Percentiles rank a stretch among this genome's conserved stretches.
These are phyloP conservation scores for Trogon melanurus DNA, from an alignment of 2,113 vertebrate genomes.

Conservation along the genomic window DNA sequence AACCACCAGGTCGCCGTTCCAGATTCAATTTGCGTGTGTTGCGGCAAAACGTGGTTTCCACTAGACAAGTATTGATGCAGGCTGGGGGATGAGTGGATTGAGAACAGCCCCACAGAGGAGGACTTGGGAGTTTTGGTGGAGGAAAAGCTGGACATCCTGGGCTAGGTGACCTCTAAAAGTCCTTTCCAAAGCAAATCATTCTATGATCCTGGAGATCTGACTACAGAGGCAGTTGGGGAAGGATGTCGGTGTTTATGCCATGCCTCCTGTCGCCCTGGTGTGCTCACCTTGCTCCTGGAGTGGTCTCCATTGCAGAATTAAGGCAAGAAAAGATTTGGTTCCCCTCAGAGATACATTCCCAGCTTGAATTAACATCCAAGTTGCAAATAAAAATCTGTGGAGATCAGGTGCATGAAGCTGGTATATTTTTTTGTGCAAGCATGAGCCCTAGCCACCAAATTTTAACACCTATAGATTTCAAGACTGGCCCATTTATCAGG, in stretches of 20 bases:
- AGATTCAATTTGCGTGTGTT: background rate
- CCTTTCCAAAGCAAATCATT: background rate
- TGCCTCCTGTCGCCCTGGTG: fast-evolving
- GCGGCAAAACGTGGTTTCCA: conserved; percentile 20
- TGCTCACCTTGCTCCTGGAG: background rate
- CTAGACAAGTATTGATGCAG: background rate
- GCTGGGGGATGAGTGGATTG: too few species aligned
- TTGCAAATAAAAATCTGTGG: background rate
- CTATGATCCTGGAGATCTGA: background rate
- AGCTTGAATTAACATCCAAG: background rate
- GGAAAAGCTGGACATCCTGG: background rate
- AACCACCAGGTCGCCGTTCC: background rate
- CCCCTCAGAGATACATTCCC: background rate
- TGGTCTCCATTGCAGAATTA: background rate
- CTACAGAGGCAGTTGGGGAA: background rate
- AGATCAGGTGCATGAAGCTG: background rate
- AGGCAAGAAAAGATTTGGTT: background rate
- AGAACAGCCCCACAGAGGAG: too few species aligned
- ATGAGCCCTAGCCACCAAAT: background rate
- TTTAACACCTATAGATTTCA: background rate
- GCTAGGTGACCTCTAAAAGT: background rate
- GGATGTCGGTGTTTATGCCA: background rate
- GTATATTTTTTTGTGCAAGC: background rate
- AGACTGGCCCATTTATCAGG: background rate
- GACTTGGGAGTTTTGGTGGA: too few species aligned